Percentiles rank a stretch among this genome's conserved stretches.
Conservation (phyloP, 2,888 invertebrate genomes). For the Brachyopa scutellaris region DNA sequence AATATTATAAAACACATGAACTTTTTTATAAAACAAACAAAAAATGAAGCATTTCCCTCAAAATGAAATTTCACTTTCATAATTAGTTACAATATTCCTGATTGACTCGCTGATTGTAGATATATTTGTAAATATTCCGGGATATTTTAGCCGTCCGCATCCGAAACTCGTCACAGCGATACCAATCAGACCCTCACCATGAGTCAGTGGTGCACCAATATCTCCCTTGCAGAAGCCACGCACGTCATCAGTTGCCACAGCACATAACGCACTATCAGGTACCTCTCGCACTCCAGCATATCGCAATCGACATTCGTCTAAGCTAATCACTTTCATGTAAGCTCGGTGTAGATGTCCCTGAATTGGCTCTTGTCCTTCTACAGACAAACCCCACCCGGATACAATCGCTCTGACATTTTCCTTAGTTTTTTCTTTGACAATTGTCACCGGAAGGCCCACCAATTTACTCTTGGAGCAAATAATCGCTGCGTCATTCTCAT, state of each 20-base stretch:
- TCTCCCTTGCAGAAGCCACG: slow-evolving; percentile 43
- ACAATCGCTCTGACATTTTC: slow-evolving; percentile 28
- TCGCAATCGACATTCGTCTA: slow-evolving; percentile 33
- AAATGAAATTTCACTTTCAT: too few relatives aligned
- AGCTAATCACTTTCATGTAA: slow-evolving; percentile 36
- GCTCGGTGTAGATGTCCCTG: neutral
- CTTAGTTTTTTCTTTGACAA: slow-evolving; percentile 7
- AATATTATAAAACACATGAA: too few relatives aligned
- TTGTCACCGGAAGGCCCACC: neutral
- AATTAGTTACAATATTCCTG: too few relatives aligned
- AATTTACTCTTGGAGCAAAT: neutral
- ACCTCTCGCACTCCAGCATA: slow-evolving; percentile 27
- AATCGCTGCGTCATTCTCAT: slow-evolving; percentile 33
- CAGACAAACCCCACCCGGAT: slow-evolving; percentile 44
- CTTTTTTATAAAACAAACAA: too few relatives aligned
- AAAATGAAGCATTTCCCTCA: too few relatives aligned
- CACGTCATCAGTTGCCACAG: slow-evolving; percentile 25
- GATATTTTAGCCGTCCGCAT: neutral
- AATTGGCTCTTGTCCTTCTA: neutral
- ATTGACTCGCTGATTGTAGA: too few relatives aligned
- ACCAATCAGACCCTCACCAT: slow-evolving; percentile 37
- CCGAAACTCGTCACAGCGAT: slow-evolving; percentile 18
- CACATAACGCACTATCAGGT: slow-evolving; percentile 39
- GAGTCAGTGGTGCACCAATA: slow-evolving; percentile 37
- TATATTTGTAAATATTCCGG: slow-evolving; percentile 36